Base-by-base conservation (phyloP, 2,888 invertebrate genomes). In the Zygothrica quintamaculata region DNA sequence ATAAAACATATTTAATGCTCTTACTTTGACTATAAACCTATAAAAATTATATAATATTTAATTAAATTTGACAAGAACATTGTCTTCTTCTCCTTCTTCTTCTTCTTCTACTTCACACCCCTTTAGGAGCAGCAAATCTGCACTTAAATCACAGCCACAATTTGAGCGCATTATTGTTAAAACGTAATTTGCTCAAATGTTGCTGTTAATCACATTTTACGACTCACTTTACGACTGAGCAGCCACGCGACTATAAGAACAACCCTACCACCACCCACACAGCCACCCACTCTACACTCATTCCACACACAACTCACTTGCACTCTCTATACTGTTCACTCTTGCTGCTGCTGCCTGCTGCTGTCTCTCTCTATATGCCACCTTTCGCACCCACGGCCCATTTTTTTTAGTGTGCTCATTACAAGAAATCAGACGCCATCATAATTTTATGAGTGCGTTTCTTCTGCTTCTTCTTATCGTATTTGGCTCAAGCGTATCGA, bases 371-470 rank as follows among this genome's bases (percentile, higher is more conserved):
- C 9, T 4, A 9, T 33, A 34, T n/a, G 26, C n/a, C 37, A 22
- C 26, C 31, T 31, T 37, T 65, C 40, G 18, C 62, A 56, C 57
- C 34, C 37, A 33, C 26, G 25, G 36, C 31, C 46, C 58, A 42
- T 39, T 16, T 51, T 15, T 4, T n/a, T n/a, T n/a, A n/a, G n/a
- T n/a, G 4, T 26, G 52, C 59, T 69, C 42, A 62, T 77, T 74
- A 74, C 69, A 68, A 59, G n/a, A 57, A 26, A 44, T 73, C 55
- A 48, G 57, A 55, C 44, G 60, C 60, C 78, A 61, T 65, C 47
- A 69, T 56, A 61, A 65, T 58, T 68, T 58, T 18, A 22, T 50
- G 39, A 22, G 43, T 50, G 29, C 6, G 26, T 50, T 39, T 61
- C 26, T 8, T 11, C 9, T 47, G 2, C 7, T 57, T 46, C 9